phyloP scores from a whole-genome alignment of 2,113 vertebrate species.

The Passerina amoena region DNA sequence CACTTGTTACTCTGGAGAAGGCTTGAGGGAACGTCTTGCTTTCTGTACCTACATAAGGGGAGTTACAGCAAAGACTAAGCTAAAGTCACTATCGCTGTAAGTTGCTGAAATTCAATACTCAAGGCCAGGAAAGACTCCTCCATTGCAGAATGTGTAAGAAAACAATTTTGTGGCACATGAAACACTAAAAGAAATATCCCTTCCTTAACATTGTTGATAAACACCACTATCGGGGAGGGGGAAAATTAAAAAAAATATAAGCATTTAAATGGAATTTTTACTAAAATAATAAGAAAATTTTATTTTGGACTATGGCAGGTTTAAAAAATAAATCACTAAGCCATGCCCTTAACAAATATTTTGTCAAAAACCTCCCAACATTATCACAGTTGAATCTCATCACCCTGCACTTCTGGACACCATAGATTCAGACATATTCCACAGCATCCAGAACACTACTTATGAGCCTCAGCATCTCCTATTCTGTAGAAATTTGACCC shows the following conservation, averaged over 20 bases:
- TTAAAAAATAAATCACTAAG: not conserved
- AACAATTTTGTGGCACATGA: not conserved
- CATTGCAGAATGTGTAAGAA: not conserved
- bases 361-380: not conserved
- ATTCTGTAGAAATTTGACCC: not conserved
- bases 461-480: not conserved
- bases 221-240: fast-evolving
- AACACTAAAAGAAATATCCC: not conserved
- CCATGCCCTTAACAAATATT: not conserved
- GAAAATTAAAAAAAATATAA: not conserved
- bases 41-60: not conserved
- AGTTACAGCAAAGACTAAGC: not conserved
- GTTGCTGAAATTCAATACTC: not conserved
- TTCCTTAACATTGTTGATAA: not conserved
- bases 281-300: not conserved
- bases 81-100: not conserved
- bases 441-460: not conserved
- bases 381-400: not conserved
- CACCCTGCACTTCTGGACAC: not conserved
- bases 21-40: not conserved
- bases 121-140: not conserved
- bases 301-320: too few species aligned
- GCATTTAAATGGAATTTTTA: not conserved
- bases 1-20: not conserved
- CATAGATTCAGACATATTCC: not conserved